Conservation (phyloP, 2,113 vertebrate genomes). For the Saguinus midas region DNA sequence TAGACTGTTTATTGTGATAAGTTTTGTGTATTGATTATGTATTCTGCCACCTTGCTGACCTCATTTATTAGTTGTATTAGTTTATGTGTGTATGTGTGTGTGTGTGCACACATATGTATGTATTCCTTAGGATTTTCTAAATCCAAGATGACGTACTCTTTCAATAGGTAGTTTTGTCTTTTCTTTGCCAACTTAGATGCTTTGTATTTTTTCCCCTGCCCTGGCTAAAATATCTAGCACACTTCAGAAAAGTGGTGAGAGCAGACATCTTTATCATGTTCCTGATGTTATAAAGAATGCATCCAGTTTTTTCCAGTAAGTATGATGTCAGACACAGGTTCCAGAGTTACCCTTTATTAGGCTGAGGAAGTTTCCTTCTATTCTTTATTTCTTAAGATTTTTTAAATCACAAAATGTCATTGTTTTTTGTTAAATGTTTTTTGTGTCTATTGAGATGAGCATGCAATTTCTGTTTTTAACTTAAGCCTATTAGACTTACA, state of each 20-base stretch:
- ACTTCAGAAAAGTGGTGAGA: neutral
- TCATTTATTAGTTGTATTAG: neutral
- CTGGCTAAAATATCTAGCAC: neutral
- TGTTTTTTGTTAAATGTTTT: neutral
- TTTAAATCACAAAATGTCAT: neutral
- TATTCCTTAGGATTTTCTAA: neutral
- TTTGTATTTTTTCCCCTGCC: neutral
- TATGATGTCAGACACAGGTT: neutral
- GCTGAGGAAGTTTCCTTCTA: neutral
- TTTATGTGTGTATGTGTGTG: neutral
- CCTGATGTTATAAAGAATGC: neutral
- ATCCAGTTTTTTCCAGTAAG: neutral
- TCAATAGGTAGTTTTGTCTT: neutral
- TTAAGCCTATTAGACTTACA: neutral
- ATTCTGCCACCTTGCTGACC: neutral
- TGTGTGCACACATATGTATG: rapidly evolving
- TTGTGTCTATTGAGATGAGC: neutral
- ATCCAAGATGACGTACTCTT: neutral
- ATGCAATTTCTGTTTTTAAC: neutral
- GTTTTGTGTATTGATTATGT: neutral
- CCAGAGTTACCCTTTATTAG: neutral
- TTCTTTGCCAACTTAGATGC: neutral
- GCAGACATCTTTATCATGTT: neutral
- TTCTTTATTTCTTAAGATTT: neutral
- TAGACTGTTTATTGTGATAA: neutral